Percentiles rank a stretch among this genome's conserved stretches.
phyloP scores from a whole-genome alignment of 2,888 invertebrate genomes.

The Nymphalis polychloros region DNA sequence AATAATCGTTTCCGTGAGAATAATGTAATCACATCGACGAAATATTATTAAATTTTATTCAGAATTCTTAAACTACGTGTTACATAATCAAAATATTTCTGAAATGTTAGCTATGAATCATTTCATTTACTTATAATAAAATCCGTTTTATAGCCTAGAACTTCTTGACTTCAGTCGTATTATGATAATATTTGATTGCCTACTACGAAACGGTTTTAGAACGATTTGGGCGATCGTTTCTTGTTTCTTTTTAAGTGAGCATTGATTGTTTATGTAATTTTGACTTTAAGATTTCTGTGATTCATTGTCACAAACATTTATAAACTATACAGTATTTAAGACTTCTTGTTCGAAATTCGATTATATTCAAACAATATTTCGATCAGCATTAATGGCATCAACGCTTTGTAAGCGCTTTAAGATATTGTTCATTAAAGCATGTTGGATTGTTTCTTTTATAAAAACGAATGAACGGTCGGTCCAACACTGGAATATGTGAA shows the following conservation, averaged over 20 bases:
- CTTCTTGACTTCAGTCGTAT: slow-evolving; percentile 12
- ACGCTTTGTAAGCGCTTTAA: background rate
- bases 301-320: background rate
- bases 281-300: background rate
- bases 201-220: background rate
- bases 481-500: background rate
- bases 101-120: slow-evolving; percentile 14
- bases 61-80: background rate
- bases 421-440: background rate
- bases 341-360: too few relatives aligned
- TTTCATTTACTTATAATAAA: slow-evolving; percentile 11
- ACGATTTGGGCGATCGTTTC: background rate
- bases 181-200: slow-evolving; percentile 15
- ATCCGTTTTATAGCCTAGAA: slow-evolving; percentile 13
- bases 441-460: slow-evolving; percentile 1
- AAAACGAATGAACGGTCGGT: background rate
- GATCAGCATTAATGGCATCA: background rate
- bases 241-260: background rate
- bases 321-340: too few relatives aligned
- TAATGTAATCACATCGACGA: slow-evolving; percentile 19
- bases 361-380: background rate
- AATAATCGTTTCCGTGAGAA: slow-evolving; percentile 49
- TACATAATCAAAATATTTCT: slow-evolving; percentile 7
- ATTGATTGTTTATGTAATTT: background rate
- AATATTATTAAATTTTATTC: slow-evolving; percentile 10